A percentile compares a stretch with the other conserved stretches of the same genome.
phyloP scores from a whole-genome alignment of 2,113 vertebrate species.

The Agelaius phoeniceus region DNA sequence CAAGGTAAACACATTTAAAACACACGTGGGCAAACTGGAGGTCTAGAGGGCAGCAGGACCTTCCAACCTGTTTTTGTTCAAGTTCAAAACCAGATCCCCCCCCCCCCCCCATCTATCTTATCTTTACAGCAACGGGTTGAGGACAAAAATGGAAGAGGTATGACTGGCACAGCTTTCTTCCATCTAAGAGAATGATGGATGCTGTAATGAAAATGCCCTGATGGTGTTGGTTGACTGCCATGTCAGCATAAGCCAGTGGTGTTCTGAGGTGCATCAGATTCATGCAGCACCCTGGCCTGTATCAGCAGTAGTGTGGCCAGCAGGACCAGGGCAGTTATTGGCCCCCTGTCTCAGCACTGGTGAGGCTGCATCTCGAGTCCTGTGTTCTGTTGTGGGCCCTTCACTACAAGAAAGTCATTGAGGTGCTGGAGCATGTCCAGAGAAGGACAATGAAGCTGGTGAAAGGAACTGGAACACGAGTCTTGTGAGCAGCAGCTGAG shows the following conservation, averaged over 20 bases:
- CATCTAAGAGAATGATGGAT: background rate
- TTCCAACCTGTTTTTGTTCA: slow-evolving; percentile 43
- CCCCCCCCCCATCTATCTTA: background rate
- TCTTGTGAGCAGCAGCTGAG: background rate
- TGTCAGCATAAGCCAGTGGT: background rate
- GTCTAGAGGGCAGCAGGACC: slow-evolving; percentile 37
- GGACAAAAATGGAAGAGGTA: background rate
- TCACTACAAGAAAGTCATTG: background rate
- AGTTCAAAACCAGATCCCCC: slow-evolving; percentile 30
- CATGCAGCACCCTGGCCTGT: background rate
- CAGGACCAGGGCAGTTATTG: background rate
- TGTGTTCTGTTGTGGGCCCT: background rate
- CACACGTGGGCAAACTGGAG: background rate
- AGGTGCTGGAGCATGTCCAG: background rate
- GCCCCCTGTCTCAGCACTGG: background rate
- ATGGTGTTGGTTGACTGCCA: background rate
- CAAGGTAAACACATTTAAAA: slow-evolving; percentile 42
- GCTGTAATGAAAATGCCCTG: background rate
- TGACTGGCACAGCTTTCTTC: background rate
- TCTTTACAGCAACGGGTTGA: background rate
- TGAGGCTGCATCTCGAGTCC: accelerated
- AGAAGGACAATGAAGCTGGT: background rate
- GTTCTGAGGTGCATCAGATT: background rate
- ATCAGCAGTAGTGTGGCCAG: background rate
- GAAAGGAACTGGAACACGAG: background rate